These are phyloP conservation scores for Apantesis nais DNA, from an alignment of 2,888 invertebrate genomes.

Conservation along the genomic window DNA sequence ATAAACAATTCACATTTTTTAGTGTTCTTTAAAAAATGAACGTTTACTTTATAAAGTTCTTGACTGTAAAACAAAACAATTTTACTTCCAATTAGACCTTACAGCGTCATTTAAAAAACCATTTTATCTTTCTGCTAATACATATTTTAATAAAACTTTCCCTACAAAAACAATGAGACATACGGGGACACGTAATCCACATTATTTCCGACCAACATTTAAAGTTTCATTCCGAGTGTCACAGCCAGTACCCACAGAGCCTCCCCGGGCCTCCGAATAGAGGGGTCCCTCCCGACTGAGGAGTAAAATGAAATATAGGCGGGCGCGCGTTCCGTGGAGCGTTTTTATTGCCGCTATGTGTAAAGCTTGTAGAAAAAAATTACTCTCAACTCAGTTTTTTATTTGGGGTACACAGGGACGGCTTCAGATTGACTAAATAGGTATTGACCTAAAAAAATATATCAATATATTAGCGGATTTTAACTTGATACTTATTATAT, in stretches of 20 bases:
- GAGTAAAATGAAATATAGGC: conserved; percentile 77
- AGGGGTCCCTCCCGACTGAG: conserved; percentile 54
- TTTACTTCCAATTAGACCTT: background rate
- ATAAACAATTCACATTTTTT: background rate
- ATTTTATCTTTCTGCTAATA: conserved; percentile 23
- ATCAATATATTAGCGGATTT: background rate
- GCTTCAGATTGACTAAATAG: conserved; percentile 34
- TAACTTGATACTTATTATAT: background rate
- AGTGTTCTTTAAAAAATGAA: background rate
- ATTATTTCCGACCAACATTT: conserved; percentile 75
- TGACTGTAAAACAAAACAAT: background rate
- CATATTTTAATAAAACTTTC: conserved; percentile 52
- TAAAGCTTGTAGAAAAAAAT: conserved; percentile 80
- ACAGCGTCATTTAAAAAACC: background rate
- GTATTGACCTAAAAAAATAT: conserved; percentile 9
- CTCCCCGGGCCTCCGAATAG: conserved; percentile 43
- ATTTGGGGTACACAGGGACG: conserved; percentile 56
- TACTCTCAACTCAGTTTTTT: conserved; percentile 73
- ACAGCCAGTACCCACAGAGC: conserved; percentile 56
- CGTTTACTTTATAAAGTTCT: background rate
- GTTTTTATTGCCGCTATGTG: conserved; percentile 80
- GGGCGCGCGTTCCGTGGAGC: conserved; percentile 64
- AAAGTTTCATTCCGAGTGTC: conserved; percentile 78
- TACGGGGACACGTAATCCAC: conserved; percentile 67
- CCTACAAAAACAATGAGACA: conserved; percentile 48